phyloP scores from a whole-genome alignment of 2,797 vertebrate species.

The Avahi laniger region DNA sequence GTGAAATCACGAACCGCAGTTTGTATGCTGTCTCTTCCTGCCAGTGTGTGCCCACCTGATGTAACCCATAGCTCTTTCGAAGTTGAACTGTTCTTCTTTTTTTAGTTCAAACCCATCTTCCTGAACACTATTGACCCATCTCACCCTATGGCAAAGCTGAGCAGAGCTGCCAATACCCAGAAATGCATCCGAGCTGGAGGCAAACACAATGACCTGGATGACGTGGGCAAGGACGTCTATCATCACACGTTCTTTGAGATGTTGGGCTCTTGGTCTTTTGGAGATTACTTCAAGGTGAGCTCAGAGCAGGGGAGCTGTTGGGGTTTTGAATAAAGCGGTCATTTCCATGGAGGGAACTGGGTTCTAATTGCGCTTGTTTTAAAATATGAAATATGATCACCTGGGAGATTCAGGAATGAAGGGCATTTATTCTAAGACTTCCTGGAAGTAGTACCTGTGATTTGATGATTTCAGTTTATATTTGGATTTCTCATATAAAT shows the following conservation, averaged over 20 bases:
- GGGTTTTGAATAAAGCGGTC: neutral
- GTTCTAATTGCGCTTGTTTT: slow-evolving; percentile 14
- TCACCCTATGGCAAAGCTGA: slow-evolving; percentile 95
- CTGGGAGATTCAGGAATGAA: neutral
- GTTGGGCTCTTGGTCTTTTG: slow-evolving; percentile 99
- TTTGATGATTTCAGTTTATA: neutral
- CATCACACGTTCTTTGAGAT: slow-evolving; percentile 99
- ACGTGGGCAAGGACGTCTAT: slow-evolving; percentile 99
- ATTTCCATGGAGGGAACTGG: neutral
- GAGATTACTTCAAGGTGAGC: slow-evolving; percentile 98
- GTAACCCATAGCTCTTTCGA: neutral
- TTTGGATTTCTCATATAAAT: neutral
- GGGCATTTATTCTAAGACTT: neutral
- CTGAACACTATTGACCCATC: slow-evolving; percentile 98
- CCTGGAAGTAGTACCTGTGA: neutral
- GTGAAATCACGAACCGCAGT: neutral
- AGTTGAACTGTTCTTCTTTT: neutral
- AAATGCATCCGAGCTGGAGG: slow-evolving; percentile 99
- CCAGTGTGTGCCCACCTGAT: neutral
- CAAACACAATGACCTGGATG: slow-evolving; percentile 98
- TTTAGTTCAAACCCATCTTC: slow-evolving; percentile 98
- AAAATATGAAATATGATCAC: neutral
- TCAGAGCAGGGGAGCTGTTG: neutral
- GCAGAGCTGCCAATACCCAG: slow-evolving; percentile 96
- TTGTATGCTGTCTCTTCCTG: neutral